Evolutionary conservation across 2,888 invertebrate genomes (phyloP).

Genomic region (Cepaea hortensis): DNA sequence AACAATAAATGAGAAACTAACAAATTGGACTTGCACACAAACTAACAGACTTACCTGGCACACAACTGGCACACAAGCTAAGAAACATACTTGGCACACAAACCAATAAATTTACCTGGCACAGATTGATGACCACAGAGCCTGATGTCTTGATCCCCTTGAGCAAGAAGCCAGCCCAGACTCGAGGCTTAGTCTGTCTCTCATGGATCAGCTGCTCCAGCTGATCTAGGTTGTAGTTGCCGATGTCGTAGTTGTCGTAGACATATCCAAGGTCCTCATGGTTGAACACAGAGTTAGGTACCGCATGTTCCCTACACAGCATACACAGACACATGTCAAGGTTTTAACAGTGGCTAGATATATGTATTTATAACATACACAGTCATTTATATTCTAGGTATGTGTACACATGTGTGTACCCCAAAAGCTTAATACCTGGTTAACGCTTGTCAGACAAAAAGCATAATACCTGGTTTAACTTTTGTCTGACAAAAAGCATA

Average conservation of each 20-base stretch:
- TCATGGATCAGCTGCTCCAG: conserved; percentile 45
- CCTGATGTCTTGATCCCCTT: conserved; percentile 45
- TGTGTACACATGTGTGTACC: too few species aligned
- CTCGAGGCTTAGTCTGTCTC: conserved; percentile 41
- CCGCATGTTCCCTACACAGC: conserved; percentile 37
- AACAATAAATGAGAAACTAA: too few species aligned
- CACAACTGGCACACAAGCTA: too few species aligned
- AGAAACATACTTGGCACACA: too few species aligned
- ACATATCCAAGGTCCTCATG: conserved; percentile 53
- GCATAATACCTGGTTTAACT: too few species aligned
- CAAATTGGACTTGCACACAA: too few species aligned
- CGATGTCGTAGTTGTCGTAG: conserved; percentile 52
- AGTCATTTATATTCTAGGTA: not conserved
- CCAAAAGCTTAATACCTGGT: too few species aligned
- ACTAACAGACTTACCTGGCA: too few species aligned
- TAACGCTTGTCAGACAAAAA: too few species aligned
- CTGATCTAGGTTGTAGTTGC: conserved; percentile 52
- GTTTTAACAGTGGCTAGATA: not conserved
- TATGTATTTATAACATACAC: not conserved
- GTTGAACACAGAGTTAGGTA: conserved; percentile 52
- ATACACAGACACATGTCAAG: not conserved
- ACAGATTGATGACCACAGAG: conserved; percentile 45
- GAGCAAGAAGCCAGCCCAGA: conserved; percentile 53
- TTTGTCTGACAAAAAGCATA: too few species aligned
- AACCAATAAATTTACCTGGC: conserved; percentile 18